Base-by-base conservation (phyloP, 2,888 invertebrate genomes). In the Lepidocyrtinus sp. region DNA sequence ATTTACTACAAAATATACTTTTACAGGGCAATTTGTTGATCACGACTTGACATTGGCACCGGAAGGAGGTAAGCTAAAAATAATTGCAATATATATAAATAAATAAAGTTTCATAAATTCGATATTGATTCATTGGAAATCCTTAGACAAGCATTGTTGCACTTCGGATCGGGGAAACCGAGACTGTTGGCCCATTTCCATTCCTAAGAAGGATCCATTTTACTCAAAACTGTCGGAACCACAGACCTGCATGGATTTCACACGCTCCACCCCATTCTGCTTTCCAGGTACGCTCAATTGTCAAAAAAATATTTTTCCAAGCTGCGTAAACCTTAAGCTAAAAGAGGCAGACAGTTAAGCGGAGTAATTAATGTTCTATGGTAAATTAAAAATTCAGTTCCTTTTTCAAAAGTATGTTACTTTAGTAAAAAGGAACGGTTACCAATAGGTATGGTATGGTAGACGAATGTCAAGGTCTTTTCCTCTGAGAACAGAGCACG, bases 261-360 rank as follows among this genome's bases (percentile, higher is more conserved):
- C 86, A 1, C 77, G 86, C 0, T 85, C 85, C 15, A 85, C 85
- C 2, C 73, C 84, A 19, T 86, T 80, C 73, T 86, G 86, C 71
- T 86, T 86, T 68, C 86, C 86, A 76, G 82, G 85, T 85, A 83
- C 45, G 63, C n/a, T n/a, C n/a, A n/a, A n/a, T n/a, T n/a, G n/a
- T n/a, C n/a, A n/a, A n/a, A n/a, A n/a, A n/a, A n/a, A n/a, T n/a
- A n/a, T n/a, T n/a, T n/a, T n/a, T n/a, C n/a, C n/a, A n/a, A n/a
- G n/a, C n/a, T n/a, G n/a, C n/a, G n/a, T n/a, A n/a, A n/a, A n/a
- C n/a, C n/a, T n/a, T n/a, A n/a, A n/a, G n/a, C n/a, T n/a, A n/a
- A n/a, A n/a, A n/a, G n/a, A n/a, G n/a, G n/a, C n/a, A n/a, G n/a
- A n/a, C n/a, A n/a, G n/a, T n/a, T n/a, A n/a, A n/a, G n/a, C n/a